Percentiles rank a stretch among this genome's conserved stretches.
Conservation (phyloP, 2,113 vertebrate species). For the Stomatorhinus ivindoensis region DNA sequence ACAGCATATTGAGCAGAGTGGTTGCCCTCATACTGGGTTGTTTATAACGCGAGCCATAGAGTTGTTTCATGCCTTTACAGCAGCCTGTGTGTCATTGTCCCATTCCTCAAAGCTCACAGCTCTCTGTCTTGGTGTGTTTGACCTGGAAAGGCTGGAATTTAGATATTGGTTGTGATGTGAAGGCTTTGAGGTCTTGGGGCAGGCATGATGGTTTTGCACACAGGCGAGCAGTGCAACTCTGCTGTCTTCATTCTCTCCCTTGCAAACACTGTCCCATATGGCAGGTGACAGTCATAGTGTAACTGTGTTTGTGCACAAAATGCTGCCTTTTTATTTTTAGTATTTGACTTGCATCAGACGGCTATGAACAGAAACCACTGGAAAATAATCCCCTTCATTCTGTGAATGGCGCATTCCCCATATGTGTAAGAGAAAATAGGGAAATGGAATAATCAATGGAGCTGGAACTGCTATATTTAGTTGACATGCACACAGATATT, state of each 20-base stretch:
- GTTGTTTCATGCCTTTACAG: constrained; percentile 27
- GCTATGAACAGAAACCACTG: not conserved
- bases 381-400: not conserved
- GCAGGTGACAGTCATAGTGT: not conserved
- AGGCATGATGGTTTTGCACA: not conserved
- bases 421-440: not conserved
- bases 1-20: constrained; percentile 14
- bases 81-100: constrained; percentile 30
- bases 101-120: constrained; percentile 16
- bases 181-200: not conserved
- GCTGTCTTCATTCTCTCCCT: not conserved
- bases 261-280: not conserved
- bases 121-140: constrained; percentile 28
- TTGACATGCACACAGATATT: not conserved
- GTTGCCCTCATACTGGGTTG: constrained; percentile 36
- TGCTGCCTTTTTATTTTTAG: not conserved
- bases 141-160: constrained; percentile 5
- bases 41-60: constrained; percentile 27
- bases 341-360: not conserved
- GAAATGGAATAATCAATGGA: not conserved
- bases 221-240: not conserved
- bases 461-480: not conserved
- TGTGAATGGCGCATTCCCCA: not conserved
- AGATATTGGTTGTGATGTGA: not conserved
- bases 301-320: not conserved